Evolutionary conservation across 23 tunicate species (phyloP).

Genomic region (Aplidium turbinatum): DNA sequence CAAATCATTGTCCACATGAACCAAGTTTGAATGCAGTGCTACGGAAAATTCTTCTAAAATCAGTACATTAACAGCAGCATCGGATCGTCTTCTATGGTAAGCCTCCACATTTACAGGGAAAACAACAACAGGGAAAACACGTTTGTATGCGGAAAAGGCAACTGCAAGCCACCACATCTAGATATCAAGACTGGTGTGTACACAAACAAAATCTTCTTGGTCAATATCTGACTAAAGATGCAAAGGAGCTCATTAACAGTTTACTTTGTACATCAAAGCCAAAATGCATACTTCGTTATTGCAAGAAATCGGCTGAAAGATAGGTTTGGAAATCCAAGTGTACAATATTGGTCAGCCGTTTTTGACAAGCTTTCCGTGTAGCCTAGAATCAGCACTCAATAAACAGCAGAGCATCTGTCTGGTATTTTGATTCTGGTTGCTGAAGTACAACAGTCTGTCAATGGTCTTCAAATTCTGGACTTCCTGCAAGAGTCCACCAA

Average conservation of each 20-base stretch:
- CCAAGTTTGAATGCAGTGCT: no score
- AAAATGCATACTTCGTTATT: conserved; percentile 16
- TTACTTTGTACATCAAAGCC: conserved; percentile 10
- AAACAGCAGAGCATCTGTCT: conserved; percentile 6
- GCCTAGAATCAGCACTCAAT: neutral
- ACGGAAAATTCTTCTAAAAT: no score
- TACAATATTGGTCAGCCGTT: conserved; percentile 4
- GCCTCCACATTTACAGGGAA: no score
- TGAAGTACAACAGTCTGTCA: neutral
- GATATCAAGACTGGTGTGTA: conserved; percentile 20
- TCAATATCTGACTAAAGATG: conserved; percentile 25
- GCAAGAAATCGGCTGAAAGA: conserved; percentile 18
- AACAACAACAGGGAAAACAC: no score
- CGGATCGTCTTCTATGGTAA: no score
- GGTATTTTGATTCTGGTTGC: conserved; percentile 5
- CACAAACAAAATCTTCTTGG: conserved; percentile 15
- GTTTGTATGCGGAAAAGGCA: no score
- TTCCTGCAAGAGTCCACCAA: neutral
- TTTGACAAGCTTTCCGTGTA: neutral
- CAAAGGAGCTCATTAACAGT: conserved; percentile 1
- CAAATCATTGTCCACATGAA: no score
- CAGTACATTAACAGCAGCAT: no score
- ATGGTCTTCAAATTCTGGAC: conserved; percentile 3
- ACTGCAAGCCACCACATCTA: conserved; percentile 4
- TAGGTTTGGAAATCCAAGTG: conserved; percentile 18